phyloP scores from a whole-genome alignment of 2,888 invertebrate species.

The Cyclophora albipunctata region DNA sequence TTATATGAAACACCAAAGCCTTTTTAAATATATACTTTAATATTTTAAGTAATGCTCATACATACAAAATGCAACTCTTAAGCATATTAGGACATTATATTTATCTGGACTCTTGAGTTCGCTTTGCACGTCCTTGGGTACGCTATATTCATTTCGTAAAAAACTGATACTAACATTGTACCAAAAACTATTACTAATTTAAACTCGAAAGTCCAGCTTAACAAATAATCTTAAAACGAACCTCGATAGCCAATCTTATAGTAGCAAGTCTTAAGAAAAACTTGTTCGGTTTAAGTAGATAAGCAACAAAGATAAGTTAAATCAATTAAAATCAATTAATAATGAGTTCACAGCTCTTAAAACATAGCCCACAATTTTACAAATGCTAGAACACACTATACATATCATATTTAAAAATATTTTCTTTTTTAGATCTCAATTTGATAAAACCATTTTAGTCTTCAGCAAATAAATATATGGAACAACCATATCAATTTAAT shows the following conservation, averaged over 20 bases:
- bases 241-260: constrained; percentile 2
- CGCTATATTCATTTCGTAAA: no score
- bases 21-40: constrained; percentile 14
- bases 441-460: background rate
- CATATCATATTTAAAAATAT: background rate
- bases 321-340: background rate
- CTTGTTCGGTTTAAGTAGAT: constrained; percentile 22
- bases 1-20: background rate
- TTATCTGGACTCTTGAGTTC: no score
- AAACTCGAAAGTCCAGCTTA: background rate
- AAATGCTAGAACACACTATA: no score
- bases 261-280: constrained; percentile 16
- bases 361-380: no score
- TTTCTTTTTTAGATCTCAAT: background rate
- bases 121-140: no score
- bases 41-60: constrained; percentile 13
- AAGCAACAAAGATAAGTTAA: background rate
- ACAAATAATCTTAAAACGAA: constrained; percentile 12
- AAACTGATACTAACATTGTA: no score
- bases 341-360: no score
- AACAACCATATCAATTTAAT: background rate
- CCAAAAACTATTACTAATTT: no score
- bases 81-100: constrained; percentile 4
- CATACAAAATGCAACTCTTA: constrained; percentile 15
- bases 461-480: constrained; percentile 4